Conservation (phyloP, 2,797 vertebrate species). For the Nyctibius grandis region DNA sequence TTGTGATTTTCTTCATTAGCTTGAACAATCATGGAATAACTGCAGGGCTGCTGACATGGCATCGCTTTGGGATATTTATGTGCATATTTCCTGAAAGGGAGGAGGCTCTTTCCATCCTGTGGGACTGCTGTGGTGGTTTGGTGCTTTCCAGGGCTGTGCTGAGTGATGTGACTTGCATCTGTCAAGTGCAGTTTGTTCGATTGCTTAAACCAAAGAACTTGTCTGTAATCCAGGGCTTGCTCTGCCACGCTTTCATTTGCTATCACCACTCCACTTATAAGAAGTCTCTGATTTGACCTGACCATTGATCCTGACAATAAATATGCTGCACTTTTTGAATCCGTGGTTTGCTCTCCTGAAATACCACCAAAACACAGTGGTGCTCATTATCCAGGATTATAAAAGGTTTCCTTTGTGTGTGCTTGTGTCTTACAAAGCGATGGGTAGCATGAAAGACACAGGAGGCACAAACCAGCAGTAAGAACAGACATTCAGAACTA, state of each 20-base stretch:
- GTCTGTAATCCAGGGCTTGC: neutral
- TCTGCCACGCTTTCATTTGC: neutral
- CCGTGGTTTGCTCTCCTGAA: accelerated
- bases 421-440: neutral
- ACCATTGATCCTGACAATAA: neutral
- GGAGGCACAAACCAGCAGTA: neutral
- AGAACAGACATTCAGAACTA: neutral
- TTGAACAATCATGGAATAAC: neutral
- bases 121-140: accelerated
- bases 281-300: neutral
- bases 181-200: neutral
- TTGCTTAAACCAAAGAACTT: neutral
- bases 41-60: neutral
- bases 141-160: neutral
- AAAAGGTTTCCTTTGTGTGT: neutral
- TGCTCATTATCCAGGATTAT: neutral
- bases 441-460: neutral
- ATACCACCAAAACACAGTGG: neutral
- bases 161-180: neutral
- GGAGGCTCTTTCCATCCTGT: neutral
- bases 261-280: neutral
- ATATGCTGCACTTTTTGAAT: neutral
- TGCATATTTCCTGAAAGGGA: neutral
- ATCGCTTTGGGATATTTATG: neutral
- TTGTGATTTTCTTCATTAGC: neutral